A percentile compares a stretch with the other conserved stretches of the same genome.
Evolutionary conservation across 2,113 vertebrate species (phyloP).

Genomic region (Micronisus gabar): DNA sequence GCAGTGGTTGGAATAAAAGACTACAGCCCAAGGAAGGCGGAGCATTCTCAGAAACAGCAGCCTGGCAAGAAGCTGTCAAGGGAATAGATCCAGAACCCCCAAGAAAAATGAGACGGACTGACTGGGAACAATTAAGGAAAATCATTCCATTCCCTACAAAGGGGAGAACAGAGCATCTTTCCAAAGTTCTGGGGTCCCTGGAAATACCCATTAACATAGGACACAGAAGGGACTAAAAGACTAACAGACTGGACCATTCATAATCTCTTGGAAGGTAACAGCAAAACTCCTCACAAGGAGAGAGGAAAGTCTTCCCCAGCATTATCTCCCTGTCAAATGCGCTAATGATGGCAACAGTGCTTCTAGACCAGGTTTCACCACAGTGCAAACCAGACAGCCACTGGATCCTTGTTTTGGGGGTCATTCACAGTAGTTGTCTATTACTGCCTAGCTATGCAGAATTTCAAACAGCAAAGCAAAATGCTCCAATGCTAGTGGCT

Average conservation of each 20-base stretch:
- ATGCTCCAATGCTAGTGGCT: background rate
- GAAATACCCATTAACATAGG: background rate
- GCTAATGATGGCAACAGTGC: background rate
- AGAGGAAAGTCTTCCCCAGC: background rate
- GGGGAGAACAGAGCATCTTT: background rate
- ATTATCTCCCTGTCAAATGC: background rate
- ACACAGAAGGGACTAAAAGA: background rate
- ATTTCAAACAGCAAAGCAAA: background rate
- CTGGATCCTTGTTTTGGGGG: background rate
- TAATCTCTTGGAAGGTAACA: background rate
- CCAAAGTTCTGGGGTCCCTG: background rate
- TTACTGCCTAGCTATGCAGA: background rate
- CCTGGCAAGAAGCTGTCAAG: conserved; percentile 49
- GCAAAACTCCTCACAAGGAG: background rate
- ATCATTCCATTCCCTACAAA: background rate
- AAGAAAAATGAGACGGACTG: conserved; percentile 24
- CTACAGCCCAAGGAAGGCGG: conserved; percentile 11
- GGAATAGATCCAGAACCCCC: conserved; percentile 59
- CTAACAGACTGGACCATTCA: background rate
- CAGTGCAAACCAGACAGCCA: background rate
- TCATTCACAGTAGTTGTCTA: background rate
- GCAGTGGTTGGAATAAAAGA: conserved; percentile 40
- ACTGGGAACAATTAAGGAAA: conserved; percentile 42
- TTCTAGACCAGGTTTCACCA: background rate
- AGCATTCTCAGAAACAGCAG: conserved; percentile 49